phyloP scores from a whole-genome alignment of 2,113 vertebrate genomes.

The Corvus hawaiiensis region DNA sequence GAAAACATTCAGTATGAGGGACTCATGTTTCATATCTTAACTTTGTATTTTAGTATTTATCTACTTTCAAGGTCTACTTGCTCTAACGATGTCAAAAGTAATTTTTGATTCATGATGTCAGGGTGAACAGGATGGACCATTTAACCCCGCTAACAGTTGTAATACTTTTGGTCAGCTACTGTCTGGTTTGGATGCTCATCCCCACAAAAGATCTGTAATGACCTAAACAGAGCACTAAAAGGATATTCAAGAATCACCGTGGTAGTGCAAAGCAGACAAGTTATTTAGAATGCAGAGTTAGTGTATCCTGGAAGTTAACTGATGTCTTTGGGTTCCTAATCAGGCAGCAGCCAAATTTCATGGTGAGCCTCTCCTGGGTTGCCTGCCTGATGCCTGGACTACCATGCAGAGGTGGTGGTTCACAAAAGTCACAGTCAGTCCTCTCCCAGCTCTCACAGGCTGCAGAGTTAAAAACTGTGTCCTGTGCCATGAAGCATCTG shows the following conservation, averaged over 20 bases:
- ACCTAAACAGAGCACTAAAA: background rate
- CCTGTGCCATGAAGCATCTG: background rate
- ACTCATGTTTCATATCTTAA: background rate
- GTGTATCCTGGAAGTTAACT: background rate
- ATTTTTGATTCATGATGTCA: background rate
- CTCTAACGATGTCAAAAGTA: background rate
- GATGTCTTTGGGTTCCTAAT: background rate
- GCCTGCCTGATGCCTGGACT: background rate
- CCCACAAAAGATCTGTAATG: background rate
- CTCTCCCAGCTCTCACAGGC: background rate
- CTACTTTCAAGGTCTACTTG: background rate
- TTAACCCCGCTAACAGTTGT: background rate
- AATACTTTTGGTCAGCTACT: background rate
- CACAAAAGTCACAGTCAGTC: rapidly evolving
- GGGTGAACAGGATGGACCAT: background rate
- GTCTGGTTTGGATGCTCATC: background rate
- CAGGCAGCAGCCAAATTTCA: background rate
- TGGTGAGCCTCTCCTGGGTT: background rate
- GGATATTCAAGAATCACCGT: background rate
- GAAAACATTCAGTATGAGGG: background rate
- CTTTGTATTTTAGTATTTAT: background rate
- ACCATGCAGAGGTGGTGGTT: background rate
- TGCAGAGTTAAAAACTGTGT: background rate
- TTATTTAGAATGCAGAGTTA: background rate
- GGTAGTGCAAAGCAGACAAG: background rate